phyloP scores from a whole-genome alignment of 2,113 vertebrate genomes.

The Glareola pratincola region DNA sequence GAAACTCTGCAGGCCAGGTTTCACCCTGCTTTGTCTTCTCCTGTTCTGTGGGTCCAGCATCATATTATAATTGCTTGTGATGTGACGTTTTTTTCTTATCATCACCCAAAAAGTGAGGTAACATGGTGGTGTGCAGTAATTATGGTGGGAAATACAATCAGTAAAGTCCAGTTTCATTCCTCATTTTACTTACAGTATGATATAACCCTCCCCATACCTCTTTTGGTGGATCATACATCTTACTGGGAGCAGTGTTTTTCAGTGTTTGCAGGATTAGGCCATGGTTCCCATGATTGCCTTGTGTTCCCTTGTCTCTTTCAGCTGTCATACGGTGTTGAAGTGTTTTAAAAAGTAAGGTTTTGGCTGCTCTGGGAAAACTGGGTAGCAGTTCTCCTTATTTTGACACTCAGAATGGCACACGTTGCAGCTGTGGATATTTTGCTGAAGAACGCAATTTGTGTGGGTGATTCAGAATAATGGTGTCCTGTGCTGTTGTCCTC shows the following conservation, averaged over 20 bases:
- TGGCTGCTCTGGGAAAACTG: not conserved
- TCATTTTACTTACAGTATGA: not conserved
- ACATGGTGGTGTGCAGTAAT: fast-evolving
- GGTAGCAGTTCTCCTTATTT: not conserved
- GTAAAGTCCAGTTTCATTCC: not conserved
- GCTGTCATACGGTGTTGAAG: not conserved
- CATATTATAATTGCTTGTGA: too few relatives aligned
- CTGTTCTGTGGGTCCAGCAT: not conserved
- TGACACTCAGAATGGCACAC: not conserved
- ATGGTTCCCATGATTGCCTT: not conserved
- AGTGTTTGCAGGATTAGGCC: not conserved
- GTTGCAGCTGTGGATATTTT: not conserved
- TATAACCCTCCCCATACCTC: not conserved
- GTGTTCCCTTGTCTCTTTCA: not conserved
- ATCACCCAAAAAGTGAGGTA: not conserved
- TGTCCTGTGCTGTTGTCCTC: not conserved
- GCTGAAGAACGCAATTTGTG: not conserved
- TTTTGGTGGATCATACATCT: not conserved
- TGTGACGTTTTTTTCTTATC: not conserved
- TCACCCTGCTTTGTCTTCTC: not conserved
- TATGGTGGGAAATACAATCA: not conserved
- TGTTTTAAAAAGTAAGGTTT: not conserved
- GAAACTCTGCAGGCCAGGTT: not conserved
- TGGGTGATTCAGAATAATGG: not conserved
- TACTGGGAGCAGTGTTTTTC: not conserved